Evolutionary conservation across 2,113 vertebrate species (phyloP).

Genomic region (Phalacrocorax pelagicus): DNA sequence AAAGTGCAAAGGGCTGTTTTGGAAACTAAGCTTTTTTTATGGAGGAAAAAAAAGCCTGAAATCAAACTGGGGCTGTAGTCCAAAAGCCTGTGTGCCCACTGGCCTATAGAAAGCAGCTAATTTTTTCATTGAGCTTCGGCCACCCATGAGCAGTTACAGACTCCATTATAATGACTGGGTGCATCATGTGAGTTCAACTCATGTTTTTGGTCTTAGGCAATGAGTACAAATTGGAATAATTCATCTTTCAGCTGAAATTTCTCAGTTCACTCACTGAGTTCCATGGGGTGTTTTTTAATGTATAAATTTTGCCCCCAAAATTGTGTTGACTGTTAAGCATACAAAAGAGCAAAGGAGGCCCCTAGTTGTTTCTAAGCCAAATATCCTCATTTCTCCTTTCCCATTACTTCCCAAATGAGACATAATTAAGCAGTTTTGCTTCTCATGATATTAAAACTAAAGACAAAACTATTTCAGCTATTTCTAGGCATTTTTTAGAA

Average conservation of each 20-base stretch:
- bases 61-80: not conserved
- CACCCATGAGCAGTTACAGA: not conserved
- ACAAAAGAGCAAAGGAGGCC: not conserved
- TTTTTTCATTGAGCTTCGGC: not conserved
- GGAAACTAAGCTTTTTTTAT: not conserved
- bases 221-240: not conserved
- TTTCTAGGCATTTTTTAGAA: conserved; percentile 12
- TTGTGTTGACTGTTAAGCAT: not conserved
- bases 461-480: conserved; percentile 33
- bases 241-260: not conserved
- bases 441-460: conserved; percentile 4
- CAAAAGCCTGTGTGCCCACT: not conserved
- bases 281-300: not conserved
- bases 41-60: not conserved
- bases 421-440: conserved; percentile 24
- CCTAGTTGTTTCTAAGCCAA: not conserved
- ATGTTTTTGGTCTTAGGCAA: not conserved
- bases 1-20: not conserved
- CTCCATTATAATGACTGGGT: not conserved
- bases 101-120: not conserved
- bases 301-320: not conserved
- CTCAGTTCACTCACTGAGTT: not conserved
- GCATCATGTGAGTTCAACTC: not conserved
- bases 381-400: conserved; percentile 29
- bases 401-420: conserved; percentile 3